Evolutionary conservation across 2,888 invertebrate species (phyloP), one percentile per base, ranked within the genome.

Genomic region (Eilema caniola): DNA sequence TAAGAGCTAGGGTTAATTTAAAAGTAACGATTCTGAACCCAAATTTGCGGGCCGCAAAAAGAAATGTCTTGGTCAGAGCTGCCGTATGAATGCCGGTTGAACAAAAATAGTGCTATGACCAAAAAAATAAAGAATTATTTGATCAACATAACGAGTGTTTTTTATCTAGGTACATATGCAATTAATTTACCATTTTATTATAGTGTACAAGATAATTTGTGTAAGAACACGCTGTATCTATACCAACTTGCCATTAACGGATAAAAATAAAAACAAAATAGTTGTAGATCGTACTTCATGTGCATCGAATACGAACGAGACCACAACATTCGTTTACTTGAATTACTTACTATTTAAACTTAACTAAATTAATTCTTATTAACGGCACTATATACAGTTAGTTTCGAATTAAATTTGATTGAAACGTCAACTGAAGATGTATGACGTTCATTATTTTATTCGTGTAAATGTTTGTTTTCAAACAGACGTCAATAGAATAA

Each of bases 211-310:
- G 20, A 53, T 53, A 53, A 47, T 10, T 53, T 53, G 53, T 53
- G n/a, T 53, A 53, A 10, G 20, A 53, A 53, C 53, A 53, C 8
- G n/a, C n/a, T n/a, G n/a, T 53, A 53, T n/a, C n/a, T 53, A n/a
- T 53, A 53, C 8, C 10, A n/a, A 53, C 20, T 53, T 53, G 53
- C 20, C n/a, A 53, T 53, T 53, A 20, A 20, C 47, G 47, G 20
- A 47, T 47, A 53, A 53, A 47, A 53, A 53, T n/a, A 53, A 53
- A 53, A 53, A n/a, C 53, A 53, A 53, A 53, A 53, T n/a, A n/a
- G 53, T n/a, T 53, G 10, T n/a, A n/a, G n/a, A 20, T 10, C n/a
- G 53, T 53, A n/a, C 53, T 3, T 53, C 53, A 53, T 53, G 53
- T 53, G 53, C 53, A 53, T 53, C 53, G 53, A 53, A 53, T n/a